Conservation (phyloP, 2,888 invertebrate genomes). For the Synergus japonicus region DNA sequence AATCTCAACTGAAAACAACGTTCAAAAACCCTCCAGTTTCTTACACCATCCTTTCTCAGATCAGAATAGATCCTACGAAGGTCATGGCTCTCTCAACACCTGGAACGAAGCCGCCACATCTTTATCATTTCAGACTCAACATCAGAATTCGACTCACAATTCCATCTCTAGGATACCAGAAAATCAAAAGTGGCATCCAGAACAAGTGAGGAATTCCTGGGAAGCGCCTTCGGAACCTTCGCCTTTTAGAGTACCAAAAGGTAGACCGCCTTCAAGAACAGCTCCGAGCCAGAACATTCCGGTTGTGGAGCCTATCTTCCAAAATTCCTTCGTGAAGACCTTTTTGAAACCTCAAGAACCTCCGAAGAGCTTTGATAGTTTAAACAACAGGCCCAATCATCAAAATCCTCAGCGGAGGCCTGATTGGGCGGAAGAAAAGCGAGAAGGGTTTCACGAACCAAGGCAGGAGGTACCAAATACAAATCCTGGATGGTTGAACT, state of each 20-base stretch:
- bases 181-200: conserved; percentile 28
- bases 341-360: conserved; percentile 84
- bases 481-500: conserved; percentile 64
- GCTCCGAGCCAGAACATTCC: conserved; percentile 78
- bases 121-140: background rate
- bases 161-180: background rate
- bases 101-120: background rate
- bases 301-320: conserved; percentile 75
- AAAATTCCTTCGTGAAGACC: conserved; percentile 74
- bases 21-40: background rate
- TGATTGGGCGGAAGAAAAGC: conserved; percentile 69
- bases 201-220: conserved; percentile 61
- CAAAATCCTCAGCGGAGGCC: conserved; percentile 59
- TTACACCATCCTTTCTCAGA: conserved; percentile 10
- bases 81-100: background rate
- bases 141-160: background rate
- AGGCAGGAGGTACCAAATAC: conserved; percentile 64
- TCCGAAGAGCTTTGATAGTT: conserved; percentile 78
- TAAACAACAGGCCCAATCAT: conserved; percentile 59
- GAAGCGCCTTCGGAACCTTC: conserved; percentile 77
- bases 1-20: background rate
- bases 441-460: conserved; percentile 66
- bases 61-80: background rate
- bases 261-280: conserved; percentile 82
- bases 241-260: conserved; percentile 83